phyloP scores from a whole-genome alignment of 2,113 vertebrate genomes.

The Panurus biarmicus region DNA sequence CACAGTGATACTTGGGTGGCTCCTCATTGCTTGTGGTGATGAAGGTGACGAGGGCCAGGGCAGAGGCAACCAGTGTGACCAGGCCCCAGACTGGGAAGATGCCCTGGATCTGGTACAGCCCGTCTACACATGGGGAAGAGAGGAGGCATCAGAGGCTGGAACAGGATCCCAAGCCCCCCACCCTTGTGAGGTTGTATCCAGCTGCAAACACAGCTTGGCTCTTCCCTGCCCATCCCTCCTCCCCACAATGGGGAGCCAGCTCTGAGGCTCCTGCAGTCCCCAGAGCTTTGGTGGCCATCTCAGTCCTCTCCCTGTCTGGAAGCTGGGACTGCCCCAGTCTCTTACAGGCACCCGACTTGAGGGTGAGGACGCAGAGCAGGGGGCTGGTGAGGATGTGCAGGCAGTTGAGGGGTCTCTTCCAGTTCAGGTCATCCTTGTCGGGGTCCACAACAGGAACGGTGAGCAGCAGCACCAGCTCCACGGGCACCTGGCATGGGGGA shows the following conservation, averaged over 20 bases:
- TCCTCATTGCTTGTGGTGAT: conserved; percentile 79
- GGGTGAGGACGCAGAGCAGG: conserved; percentile 78
- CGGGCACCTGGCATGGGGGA: conserved; percentile 68
- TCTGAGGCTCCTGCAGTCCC: neutral
- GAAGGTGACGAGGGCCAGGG: conserved; percentile 77
- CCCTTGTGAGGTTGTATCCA: neutral
- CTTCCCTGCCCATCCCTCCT: neutral
- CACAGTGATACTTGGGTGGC: conserved; percentile 83
- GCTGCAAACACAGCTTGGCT: neutral
- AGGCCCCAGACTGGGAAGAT: conserved; percentile 85
- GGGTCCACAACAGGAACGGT: conserved; percentile 86
- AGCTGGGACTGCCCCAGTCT: neutral
- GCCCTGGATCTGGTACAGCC: conserved; percentile 77
- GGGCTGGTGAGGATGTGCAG: conserved; percentile 84
- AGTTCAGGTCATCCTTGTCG: conserved; percentile 88
- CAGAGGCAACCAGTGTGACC: conserved; percentile 69
- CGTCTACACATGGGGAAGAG: conserved; percentile 67
- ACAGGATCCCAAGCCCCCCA: neutral
- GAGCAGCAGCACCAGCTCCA: conserved; percentile 86
- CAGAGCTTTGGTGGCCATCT: neutral
- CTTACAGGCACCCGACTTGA: conserved; percentile 89
- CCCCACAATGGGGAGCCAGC: neutral
- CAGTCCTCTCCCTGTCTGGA: accelerated
- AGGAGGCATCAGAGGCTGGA: neutral
- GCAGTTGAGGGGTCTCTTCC: conserved; percentile 94